These are phyloP conservation scores for Drosophila albomicans DNA, from an alignment of 1,140 invertebrate genomes.

Conservation along the genomic window DNA sequence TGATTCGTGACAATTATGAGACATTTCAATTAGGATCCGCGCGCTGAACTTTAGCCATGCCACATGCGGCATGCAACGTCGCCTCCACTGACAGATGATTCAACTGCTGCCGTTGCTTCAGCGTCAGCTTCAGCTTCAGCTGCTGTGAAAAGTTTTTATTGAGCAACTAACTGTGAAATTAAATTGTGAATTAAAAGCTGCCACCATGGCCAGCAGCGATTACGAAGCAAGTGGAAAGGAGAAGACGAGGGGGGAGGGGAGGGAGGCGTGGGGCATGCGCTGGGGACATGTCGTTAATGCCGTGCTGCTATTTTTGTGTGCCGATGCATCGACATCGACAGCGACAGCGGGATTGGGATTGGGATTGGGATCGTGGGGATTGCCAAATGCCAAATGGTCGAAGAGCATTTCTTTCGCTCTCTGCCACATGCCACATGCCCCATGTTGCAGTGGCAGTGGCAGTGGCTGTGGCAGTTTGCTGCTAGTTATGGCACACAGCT, in stretches of 20 bases:
- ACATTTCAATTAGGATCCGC: constrained; percentile 48
- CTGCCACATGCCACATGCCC: background rate
- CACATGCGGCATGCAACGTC: constrained; percentile 8
- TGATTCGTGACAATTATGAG: constrained; percentile 45
- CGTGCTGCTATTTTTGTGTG: constrained; percentile 40
- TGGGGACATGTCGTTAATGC: constrained; percentile 66
- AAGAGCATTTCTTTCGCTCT: constrained; percentile 43
- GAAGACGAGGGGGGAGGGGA: background rate
- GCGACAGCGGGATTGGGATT: constrained; percentile 6
- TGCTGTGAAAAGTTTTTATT: constrained; percentile 56
- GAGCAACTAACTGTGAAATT: constrained; percentile 73
- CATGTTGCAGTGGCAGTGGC: constrained; percentile 6
- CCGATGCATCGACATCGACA: constrained; percentile 18
- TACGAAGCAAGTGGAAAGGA: constrained; percentile 19
- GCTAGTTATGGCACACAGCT: constrained; percentile 72
- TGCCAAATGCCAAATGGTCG: constrained; percentile 46
- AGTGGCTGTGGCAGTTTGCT: constrained; percentile 13
- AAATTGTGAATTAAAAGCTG: constrained; percentile 78
- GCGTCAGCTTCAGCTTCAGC: no score
- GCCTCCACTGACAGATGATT: constrained; percentile 36
- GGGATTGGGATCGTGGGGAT: constrained; percentile 27
- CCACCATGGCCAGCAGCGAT: constrained; percentile 51
- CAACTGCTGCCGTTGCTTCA: constrained; percentile 30
- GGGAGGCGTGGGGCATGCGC: background rate
- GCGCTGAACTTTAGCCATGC: constrained; percentile 7